Conservation (phyloP, 2,888 invertebrate genomes). For the Oscheius sp. region DNA sequence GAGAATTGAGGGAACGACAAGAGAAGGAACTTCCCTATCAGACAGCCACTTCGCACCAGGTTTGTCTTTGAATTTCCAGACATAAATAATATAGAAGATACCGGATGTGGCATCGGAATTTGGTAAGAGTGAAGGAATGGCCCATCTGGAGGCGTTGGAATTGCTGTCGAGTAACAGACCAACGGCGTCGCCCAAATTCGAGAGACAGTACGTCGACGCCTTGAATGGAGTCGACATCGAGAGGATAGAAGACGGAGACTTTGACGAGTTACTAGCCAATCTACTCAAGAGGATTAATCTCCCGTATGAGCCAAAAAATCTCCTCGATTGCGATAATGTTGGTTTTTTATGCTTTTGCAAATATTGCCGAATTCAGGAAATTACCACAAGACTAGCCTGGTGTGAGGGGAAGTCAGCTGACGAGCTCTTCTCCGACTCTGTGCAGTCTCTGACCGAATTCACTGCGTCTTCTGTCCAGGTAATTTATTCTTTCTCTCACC, state of each 20-base stretch:
- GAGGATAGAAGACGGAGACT: conserved; percentile 25
- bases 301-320: conserved; percentile 26
- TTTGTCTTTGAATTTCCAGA: not conserved
- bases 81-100: no score
- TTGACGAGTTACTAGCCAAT: not conserved
- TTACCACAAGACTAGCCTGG: conserved; percentile 14
- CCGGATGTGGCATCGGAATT: conserved; percentile 49
- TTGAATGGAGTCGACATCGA: conserved; percentile 6
- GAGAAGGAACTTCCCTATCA: conserved; percentile 28
- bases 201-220: conserved; percentile 25
- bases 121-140: conserved; percentile 78
- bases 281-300: conserved; percentile 22
- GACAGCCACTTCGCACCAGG: not conserved
- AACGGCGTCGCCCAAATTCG: conserved; percentile 31
- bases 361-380: conserved; percentile 13
- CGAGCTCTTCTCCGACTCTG: conserved; percentile 53
- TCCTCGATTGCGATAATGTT: conserved; percentile 10
- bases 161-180: conserved; percentile 87
- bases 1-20: conserved; percentile 49
- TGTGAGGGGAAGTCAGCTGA: conserved; percentile 45
- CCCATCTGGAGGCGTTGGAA: conserved; percentile 90
- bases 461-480: conserved; percentile 61
- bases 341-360: not conserved
- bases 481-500: not conserved
- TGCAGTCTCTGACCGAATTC: conserved; percentile 53